Evolutionary conservation across 2,888 invertebrate species (phyloP).

Genomic region (Phoenoteleia sp.): DNA sequence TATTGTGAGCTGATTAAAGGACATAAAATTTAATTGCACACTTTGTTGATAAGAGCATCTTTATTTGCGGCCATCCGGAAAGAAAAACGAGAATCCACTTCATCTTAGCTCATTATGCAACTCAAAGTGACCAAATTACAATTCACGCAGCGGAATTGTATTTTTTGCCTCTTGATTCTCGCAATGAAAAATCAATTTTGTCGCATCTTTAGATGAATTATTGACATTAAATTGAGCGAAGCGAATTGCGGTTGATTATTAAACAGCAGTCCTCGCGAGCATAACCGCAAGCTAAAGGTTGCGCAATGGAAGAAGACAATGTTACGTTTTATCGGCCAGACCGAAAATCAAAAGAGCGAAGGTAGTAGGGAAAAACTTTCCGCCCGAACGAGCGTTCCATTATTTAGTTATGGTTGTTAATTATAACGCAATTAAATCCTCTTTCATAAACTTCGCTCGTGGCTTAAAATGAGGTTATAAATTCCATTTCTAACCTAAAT

Average conservation of each 20-base stretch:
- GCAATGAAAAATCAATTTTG: slow-evolving; percentile 11
- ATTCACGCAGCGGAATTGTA: background rate
- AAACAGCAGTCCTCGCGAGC: background rate
- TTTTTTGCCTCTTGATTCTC: background rate
- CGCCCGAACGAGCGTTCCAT: background rate
- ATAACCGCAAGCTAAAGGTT: background rate
- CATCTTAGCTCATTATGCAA: slow-evolving; percentile 9
- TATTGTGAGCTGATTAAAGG: background rate
- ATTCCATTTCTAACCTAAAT: slow-evolving; percentile 60
- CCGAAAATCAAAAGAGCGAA: background rate
- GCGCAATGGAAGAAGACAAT: background rate
- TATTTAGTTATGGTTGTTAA: slow-evolving; percentile 7
- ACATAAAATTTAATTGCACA: background rate
- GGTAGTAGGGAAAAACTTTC: background rate
- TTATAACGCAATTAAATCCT: slow-evolving; percentile 23
- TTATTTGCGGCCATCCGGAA: background rate
- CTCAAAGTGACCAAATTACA: slow-evolving; percentile 2
- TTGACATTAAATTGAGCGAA: background rate
- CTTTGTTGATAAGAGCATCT: background rate
- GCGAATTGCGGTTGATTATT: background rate
- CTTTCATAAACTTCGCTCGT: slow-evolving; percentile 40
- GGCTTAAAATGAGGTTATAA: slow-evolving; percentile 41
- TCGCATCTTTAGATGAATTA: slow-evolving; percentile 1
- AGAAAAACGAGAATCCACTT: background rate
- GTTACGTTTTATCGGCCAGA: background rate